Base-by-base conservation (phyloP, 1,140 invertebrate species). In the Panagrolaimus sp. region DNA sequence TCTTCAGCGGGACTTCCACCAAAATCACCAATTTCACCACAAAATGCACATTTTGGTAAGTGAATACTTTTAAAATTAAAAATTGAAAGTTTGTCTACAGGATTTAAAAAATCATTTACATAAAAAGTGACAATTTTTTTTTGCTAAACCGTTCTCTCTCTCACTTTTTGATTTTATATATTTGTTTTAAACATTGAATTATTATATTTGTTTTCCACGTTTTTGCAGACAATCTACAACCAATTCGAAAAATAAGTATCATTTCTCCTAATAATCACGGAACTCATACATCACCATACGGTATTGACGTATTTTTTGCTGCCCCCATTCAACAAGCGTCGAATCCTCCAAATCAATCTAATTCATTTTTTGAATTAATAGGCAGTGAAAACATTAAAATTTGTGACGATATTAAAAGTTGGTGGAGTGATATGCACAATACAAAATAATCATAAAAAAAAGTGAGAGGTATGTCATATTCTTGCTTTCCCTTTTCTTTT, bases 401-500 rank as follows among this genome's bases (percentile, higher is more conserved):
- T 28, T 58, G 52, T 17, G 52, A 58, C 52, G 52, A 58, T 28
- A 58, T 58, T 17, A 58, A 58, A 28, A 26, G 21, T 24, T 58
- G 52, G 52, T 58, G 52, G 52, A 28, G 21, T 58, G 28, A 58
- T 58, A 58, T 58, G 52, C 21, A 26, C 52, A 28, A 58, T 58
- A 58, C 32, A 38, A 38, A 38, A 38, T 38, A 38, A 38, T 38
- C 32, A 38, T 38, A 38, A 38, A 38, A 38, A n/a, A n/a, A n/a
- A n/a, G n/a, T n/a, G n/a, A n/a, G n/a, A 4, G 32, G 68, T 38
- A 21, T 71, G 69, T 26, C 64, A 72, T n/a, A 9, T 5, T 14
- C 32, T 15, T 21, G 43, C 26, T 14, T 71, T 71, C 44, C 28
- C 15, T 1, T 8, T 9, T 38, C 15, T 26, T 43, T 71, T 32